phyloP scores from a whole-genome alignment of 2,113 vertebrate genomes.

The Ceyx margarethae region DNA sequence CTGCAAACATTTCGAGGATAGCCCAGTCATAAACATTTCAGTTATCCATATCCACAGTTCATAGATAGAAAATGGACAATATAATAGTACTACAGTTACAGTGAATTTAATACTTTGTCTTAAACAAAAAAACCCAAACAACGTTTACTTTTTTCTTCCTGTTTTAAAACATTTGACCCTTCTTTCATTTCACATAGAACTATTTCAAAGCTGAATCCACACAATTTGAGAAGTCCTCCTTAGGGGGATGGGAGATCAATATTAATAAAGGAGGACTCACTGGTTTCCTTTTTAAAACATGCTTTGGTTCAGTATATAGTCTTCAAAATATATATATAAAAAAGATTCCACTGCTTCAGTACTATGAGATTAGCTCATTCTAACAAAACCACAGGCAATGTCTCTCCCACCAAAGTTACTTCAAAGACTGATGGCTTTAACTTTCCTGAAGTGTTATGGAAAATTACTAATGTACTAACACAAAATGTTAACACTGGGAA shows the following conservation, averaged over 20 bases:
- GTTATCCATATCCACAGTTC: background rate
- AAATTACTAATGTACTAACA: background rate
- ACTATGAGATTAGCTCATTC: background rate
- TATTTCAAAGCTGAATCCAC: background rate
- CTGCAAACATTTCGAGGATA: background rate
- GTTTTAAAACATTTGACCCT: background rate
- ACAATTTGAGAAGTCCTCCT: background rate
- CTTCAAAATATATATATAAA: background rate
- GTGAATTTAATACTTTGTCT: background rate
- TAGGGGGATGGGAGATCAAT: background rate
- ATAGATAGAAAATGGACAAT: background rate
- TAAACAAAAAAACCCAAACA: background rate
- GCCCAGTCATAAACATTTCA: background rate
- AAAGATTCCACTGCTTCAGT: background rate
- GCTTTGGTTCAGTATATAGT: background rate
- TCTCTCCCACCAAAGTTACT: background rate
- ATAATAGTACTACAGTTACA: background rate
- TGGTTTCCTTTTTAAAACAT: background rate
- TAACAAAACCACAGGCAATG: background rate
- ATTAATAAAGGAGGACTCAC: background rate
- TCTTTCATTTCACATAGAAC: background rate
- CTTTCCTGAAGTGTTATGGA: background rate
- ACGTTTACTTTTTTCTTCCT: background rate
- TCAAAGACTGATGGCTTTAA: background rate
- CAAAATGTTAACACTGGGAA: background rate